Conservation (phyloP, 2,113 vertebrate species). For the Lutjanus erythropterus region DNA sequence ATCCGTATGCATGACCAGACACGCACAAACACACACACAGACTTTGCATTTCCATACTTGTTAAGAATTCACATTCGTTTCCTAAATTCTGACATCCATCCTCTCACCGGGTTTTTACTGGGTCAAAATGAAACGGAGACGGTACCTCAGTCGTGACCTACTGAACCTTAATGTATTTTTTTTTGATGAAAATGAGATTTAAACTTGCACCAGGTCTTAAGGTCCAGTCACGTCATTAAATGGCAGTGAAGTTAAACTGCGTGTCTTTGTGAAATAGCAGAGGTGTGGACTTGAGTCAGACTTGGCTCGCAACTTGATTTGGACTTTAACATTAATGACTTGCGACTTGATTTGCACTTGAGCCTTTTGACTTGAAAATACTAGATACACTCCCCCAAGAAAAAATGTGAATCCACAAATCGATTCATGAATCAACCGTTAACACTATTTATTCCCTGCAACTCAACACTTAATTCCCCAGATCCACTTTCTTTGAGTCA, state of each 20-base stretch:
- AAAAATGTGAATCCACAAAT: no score
- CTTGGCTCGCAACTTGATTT: no score
- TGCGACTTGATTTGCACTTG: no score
- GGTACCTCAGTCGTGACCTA: background rate
- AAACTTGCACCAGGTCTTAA: background rate
- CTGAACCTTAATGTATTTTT: background rate
- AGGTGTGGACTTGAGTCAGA: no score
- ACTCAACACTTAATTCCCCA: no score
- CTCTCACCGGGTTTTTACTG: background rate
- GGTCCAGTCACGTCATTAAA: background rate
- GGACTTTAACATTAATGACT: no score
- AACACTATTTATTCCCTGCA: no score
- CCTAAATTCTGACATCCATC: background rate
- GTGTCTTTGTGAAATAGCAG: background rate
- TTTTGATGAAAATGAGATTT: background rate
- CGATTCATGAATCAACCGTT: no score
- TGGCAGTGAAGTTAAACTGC: background rate
- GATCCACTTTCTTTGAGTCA: no score
- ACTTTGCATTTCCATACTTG: background rate
- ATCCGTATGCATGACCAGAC: conserved; percentile 24
- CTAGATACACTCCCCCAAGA: no score
- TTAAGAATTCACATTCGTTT: conserved; percentile 12
- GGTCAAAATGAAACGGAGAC: background rate
- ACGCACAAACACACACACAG: background rate
- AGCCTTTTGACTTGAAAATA: no score